Base-by-base conservation (phyloP, 2,888 invertebrate species). In the Himalopsyche tibetana region DNA sequence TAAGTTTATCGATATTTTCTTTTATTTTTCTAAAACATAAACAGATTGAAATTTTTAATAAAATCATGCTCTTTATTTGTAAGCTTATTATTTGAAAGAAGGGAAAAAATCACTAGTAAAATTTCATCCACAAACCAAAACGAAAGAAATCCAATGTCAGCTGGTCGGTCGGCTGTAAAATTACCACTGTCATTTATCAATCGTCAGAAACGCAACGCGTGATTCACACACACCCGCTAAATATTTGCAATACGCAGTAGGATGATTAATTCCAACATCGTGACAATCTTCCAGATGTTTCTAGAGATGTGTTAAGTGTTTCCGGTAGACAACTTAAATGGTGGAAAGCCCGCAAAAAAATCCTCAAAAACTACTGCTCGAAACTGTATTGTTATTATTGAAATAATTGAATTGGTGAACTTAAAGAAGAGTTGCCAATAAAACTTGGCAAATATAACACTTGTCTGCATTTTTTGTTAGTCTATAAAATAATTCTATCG, bases 251-350 rank as follows among this genome's bases (percentile, higher is more conserved):
- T 15, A 63, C 8, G 4, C 63, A n/a, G 63, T 63, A 19, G 63
- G 63, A n/a, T 28, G 63, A 4, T 28, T 63, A 28, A 28, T 28
- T 19, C 63, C 19, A 63, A 8, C 63, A 51, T 19, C 63, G 63
- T 63, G 63, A 63, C n/a, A 63, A 63, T 63, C 19, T 63, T 63
- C 28, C 63, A 63, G 63, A 63, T n/a, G 63, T 63, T 63, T 63
- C 63, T 63, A 63, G 28, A 63, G 63, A 63, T 63, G 9, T 63
- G 63, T 19, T 2, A 63, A 63, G 28, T 28, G n/a, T 63, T 19
- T 28, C 28, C 63, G 28, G n/a, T 63, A 56, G 0, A n/a, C 56
- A n/a, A n/a, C 19, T 56, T 51, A 51, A 63, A 28, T 63, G 9
- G 15, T 11, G 63, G 63, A 63, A 63, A 11, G 0, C 63, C 63